These are phyloP conservation scores for Cheilosia impressa DNA, from an alignment of 2,888 invertebrate genomes.

Conservation along the genomic window DNA sequence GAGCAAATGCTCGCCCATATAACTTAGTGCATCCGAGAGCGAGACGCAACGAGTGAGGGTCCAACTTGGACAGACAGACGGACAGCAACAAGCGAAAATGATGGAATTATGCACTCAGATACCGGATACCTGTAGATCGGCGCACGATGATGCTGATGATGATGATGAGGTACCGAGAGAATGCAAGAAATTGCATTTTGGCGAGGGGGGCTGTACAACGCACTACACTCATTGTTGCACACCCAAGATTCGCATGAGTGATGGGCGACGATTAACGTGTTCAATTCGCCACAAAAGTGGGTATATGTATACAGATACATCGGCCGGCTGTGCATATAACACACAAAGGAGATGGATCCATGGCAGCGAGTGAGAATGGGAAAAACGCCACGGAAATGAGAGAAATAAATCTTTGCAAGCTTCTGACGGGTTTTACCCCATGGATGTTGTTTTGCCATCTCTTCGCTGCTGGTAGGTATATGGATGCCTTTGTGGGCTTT, in stretches of 20 bases:
- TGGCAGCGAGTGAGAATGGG: constrained; percentile 51
- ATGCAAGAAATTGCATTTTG: constrained; percentile 45
- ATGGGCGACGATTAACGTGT: constrained; percentile 74
- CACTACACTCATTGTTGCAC: constrained; percentile 65
- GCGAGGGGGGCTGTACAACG: constrained; percentile 46
- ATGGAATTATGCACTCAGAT: constrained; percentile 75
- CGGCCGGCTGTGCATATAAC: constrained; percentile 49
- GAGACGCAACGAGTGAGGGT: constrained; percentile 34
- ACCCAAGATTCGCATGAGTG: constrained; percentile 64
- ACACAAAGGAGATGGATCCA: constrained; percentile 49
- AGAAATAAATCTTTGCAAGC: constrained; percentile 74
- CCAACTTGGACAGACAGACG: constrained; percentile 45
- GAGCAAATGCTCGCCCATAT: constrained; percentile 68
- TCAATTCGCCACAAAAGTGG: constrained; percentile 69
- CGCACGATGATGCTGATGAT: constrained; percentile 45
- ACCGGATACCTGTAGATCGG: constrained; percentile 73
- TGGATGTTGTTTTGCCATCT: constrained; percentile 12
- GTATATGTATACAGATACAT: constrained; percentile 7
- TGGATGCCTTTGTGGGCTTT: constrained; percentile 39
- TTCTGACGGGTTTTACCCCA: constrained; percentile 59
- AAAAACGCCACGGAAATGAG: constrained; percentile 74
- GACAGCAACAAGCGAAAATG: constrained; percentile 70
- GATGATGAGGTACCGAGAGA: constrained; percentile 19
- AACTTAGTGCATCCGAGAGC: constrained; percentile 53
- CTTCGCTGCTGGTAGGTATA: not conserved